Evolutionary conservation across 2,113 vertebrate genomes (phyloP).

Genomic region (Struthidea cinerea): DNA sequence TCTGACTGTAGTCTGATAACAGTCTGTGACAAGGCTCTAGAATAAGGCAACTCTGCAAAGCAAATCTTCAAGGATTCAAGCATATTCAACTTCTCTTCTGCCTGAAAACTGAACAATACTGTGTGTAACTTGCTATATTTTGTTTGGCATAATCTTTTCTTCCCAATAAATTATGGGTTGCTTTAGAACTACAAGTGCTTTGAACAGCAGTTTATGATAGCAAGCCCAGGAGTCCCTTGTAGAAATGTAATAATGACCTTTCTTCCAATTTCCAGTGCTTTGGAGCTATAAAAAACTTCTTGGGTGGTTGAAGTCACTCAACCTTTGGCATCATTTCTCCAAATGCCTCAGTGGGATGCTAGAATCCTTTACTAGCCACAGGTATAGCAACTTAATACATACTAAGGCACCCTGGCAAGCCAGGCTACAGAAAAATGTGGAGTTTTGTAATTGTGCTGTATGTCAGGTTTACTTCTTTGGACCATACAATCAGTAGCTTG

Average conservation of each 20-base stretch:
- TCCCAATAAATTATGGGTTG: not conserved
- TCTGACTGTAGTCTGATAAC: not conserved
- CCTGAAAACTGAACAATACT: not conserved
- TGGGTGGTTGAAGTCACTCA: not conserved
- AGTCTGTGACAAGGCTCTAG: not conserved
- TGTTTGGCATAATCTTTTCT: constrained; percentile 10
- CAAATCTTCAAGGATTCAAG: not conserved
- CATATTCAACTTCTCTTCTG: not conserved
- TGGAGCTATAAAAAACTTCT: not conserved
- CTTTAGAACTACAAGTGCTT: not conserved
- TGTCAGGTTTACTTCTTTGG: not conserved
- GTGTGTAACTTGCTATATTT: not conserved
- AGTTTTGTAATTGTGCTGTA: not conserved
- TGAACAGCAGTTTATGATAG: not conserved
- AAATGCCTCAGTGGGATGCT: not conserved
- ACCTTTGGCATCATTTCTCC: not conserved
- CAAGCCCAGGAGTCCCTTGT: not conserved
- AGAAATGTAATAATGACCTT: not conserved
- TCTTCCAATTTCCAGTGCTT: not conserved
- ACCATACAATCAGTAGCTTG: not conserved
- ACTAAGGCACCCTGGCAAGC: not conserved
- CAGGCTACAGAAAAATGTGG: not conserved
- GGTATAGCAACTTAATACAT: not conserved
- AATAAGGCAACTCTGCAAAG: not conserved
- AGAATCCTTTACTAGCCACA: not conserved